Percentiles rank a stretch among this genome's conserved stretches.
These are phyloP conservation scores for Scolopax bukidnonensis DNA, from an alignment of 2,797 vertebrate species.

Conservation along the genomic window DNA sequence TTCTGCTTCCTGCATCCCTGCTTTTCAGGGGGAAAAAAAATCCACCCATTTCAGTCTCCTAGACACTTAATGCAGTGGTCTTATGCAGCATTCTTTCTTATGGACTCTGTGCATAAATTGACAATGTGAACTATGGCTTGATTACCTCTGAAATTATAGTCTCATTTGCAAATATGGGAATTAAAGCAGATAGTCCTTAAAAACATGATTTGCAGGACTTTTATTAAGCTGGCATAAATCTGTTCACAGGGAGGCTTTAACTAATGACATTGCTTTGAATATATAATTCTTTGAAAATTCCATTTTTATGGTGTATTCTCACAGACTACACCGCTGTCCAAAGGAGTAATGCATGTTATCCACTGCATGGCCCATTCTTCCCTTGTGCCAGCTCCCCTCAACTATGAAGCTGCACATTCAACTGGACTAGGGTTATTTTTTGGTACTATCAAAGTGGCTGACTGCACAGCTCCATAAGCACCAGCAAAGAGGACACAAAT, in stretches of 20 bases:
- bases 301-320: not conserved
- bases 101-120: not conserved
- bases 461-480: not conserved
- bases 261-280: not conserved
- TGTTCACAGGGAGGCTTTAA: not conserved
- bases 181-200: not conserved
- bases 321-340: not conserved
- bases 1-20: not conserved
- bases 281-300: not conserved
- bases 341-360: not conserved
- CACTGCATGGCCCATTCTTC: not conserved
- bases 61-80: not conserved
- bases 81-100: not conserved
- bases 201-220: not conserved
- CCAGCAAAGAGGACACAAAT: not conserved
- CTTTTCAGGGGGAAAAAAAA: not conserved
- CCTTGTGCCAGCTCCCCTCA: not conserved
- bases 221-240: not conserved
- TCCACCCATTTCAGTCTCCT: not conserved
- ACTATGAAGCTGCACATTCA: not conserved
- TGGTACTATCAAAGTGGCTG: not conserved
- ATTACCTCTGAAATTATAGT: not conserved
- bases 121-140: not conserved
- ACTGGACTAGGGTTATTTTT: not conserved
- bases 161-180: not conserved